phyloP scores from a whole-genome alignment of 1,140 invertebrate genomes.

The Drosophila mojavensis region DNA sequence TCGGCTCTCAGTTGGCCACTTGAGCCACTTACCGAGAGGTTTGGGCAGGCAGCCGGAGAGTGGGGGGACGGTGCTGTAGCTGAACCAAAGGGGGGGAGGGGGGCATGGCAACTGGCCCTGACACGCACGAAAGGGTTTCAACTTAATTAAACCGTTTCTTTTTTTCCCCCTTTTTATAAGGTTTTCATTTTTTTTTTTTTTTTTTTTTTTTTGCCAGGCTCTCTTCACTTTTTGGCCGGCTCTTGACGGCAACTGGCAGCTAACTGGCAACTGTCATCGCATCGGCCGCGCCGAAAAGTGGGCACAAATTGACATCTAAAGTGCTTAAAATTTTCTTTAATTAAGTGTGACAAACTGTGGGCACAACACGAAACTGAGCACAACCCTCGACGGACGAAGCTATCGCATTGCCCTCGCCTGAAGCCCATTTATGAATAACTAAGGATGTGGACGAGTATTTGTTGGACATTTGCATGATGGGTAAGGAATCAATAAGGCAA shows the following conservation, averaged over 20 bases:
- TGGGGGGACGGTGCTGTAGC: not conserved
- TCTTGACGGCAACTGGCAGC: conserved; percentile 46
- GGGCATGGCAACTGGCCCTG: conserved; percentile 37
- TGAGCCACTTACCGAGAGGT: conserved; percentile 51
- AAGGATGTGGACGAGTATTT: not conserved
- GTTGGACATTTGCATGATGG: not conserved
- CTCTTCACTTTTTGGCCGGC: conserved; percentile 38
- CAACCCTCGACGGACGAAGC: conserved; percentile 7
- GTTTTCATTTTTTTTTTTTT: conserved; percentile 26
- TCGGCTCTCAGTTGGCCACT: conserved; percentile 48
- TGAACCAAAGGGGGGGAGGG: not conserved
- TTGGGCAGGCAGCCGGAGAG: no score
- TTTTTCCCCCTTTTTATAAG: conserved; percentile 35
- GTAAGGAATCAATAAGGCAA: not conserved
- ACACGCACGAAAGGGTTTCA: conserved; percentile 82
- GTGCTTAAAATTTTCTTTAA: conserved; percentile 83
- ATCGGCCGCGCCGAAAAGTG: conserved; percentile 64
- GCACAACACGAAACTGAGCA: conserved; percentile 37
- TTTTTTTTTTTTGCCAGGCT: conserved; percentile 4
- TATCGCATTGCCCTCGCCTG: not conserved
- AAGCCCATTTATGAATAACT: not conserved
- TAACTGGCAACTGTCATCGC: conserved; percentile 71
- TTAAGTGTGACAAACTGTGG: conserved; percentile 82
- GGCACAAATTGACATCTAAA: conserved; percentile 82
- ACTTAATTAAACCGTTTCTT: conserved; percentile 83